phyloP scores from a whole-genome alignment of 2,888 invertebrate genomes.

The Halictus ligatus region DNA sequence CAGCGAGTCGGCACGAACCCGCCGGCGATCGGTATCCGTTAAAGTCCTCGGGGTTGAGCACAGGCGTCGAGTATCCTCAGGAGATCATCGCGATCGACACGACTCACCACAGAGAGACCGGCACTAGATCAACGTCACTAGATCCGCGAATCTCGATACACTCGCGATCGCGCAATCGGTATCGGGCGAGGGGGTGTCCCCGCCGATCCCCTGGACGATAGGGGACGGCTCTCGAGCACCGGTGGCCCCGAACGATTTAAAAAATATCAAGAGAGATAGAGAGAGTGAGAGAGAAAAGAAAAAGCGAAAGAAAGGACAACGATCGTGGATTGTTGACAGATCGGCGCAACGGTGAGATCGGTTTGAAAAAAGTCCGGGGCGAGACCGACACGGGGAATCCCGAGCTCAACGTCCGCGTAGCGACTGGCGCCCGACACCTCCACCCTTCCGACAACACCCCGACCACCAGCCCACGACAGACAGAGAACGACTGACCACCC shows the following conservation, averaged over 20 bases:
- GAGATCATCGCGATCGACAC: constrained; percentile 4
- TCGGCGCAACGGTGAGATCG: neutral
- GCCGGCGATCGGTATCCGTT: constrained; percentile 35
- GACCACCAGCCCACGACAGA: constrained; percentile 64
- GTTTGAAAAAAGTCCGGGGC: constrained; percentile 43
- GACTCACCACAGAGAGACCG: constrained; percentile 12
- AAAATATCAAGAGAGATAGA: neutral
- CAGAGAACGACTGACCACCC: constrained; percentile 53
- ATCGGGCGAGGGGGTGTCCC: neutral
- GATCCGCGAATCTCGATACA: constrained; percentile 31
- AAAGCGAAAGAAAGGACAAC: neutral
- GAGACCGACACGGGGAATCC: constrained; percentile 61
- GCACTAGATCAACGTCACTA: constrained; percentile 40
- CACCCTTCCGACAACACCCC: constrained; percentile 80
- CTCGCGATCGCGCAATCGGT: constrained; percentile 17
- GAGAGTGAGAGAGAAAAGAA: too few relatives aligned
- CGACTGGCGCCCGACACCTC: constrained; percentile 81
- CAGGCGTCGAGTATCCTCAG: constrained; percentile 1
- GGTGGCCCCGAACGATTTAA: neutral
- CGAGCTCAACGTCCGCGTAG: constrained; percentile 77
- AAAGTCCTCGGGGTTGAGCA: neutral
- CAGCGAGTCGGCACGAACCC: constrained; percentile 1
- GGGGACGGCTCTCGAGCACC: neutral
- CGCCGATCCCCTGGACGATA: neutral
- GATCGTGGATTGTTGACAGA: neutral